Evolutionary conservation across 2,113 vertebrate genomes (phyloP).

Genomic region (Rhea pennata): DNA sequence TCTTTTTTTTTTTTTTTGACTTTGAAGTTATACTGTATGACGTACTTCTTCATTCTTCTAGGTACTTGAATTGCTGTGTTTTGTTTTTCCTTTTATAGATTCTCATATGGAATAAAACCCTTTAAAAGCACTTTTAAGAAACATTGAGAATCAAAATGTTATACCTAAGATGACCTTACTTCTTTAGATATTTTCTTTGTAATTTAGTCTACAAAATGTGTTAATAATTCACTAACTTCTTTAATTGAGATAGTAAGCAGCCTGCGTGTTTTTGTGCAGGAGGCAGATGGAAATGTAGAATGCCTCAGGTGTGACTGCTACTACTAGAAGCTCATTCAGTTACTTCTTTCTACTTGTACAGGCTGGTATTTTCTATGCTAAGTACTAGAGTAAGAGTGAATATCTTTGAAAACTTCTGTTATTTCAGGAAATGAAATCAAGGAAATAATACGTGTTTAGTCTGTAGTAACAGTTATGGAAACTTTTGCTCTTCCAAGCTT

Average conservation of each 20-base stretch:
- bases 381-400: background rate
- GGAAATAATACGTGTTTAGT: background rate
- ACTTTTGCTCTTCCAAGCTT: background rate
- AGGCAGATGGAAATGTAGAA: background rate
- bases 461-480: background rate
- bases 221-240: background rate
- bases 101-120: background rate
- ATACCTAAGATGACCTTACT: background rate
- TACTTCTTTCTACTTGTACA: background rate
- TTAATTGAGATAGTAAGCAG: background rate
- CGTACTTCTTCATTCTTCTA: background rate
- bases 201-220: background rate
- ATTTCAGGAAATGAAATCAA: background rate
- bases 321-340: background rate
- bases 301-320: background rate
- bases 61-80: background rate
- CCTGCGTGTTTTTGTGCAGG: background rate
- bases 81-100: background rate
- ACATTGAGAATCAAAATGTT: background rate
- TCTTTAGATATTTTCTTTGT: background rate
- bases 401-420: background rate
- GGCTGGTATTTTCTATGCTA: background rate
- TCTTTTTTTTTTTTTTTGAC: background rate
- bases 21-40: background rate
- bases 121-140: background rate